Evolutionary conservation across 2,797 vertebrate genomes (phyloP), one percentile per base, ranked within the genome.

Genomic region (Triplophysa bombifrons): DNA sequence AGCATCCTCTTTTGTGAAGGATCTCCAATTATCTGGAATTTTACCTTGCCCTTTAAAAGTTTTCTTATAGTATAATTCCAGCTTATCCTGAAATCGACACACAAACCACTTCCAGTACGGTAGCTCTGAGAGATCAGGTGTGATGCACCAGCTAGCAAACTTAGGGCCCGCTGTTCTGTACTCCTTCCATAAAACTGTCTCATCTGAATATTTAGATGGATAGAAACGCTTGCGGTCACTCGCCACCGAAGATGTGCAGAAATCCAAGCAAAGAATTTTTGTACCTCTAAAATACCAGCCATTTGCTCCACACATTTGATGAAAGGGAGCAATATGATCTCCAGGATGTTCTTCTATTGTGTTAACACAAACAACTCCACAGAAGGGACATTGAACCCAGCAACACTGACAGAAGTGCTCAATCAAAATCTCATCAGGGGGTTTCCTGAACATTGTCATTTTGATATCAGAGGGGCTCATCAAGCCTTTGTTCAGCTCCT

Each of bases 351-450:
- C 50, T n/a, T 84, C 3, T 0, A 88, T 0, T 0, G 88, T 89
- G 86, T 90, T 90, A 60, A 83, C 87, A 48, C 89, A 91, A 77
- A 90, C 75, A 20, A 85, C 88, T 13, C 0, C 0, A 64, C 90
- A 92, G 86, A 91, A 90, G 0, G 89, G 91, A 76, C 91, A 92
- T 5, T 2, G 74, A 25, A 71, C 84, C 91, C 91, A 92, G 84
- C 90, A 91, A 72, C 89, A 88, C 0, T 71, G n/a, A 48, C 88
- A 90, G 72, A 92, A 84, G 9, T 90, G 90, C 19, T 90, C 80
- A 0, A 90, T 90, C 48, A 91, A 84, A 75, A 90, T 88, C 63
- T 90, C 8, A 55, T 88, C 85, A 44, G 89, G 84, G 3, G 46
- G 74, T 50, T 78, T 0, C 7, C 81, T 78, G 72, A 70, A 86